Evolutionary conservation across 2,113 vertebrate genomes (phyloP).

Genomic region (Hyaena hyaena): DNA sequence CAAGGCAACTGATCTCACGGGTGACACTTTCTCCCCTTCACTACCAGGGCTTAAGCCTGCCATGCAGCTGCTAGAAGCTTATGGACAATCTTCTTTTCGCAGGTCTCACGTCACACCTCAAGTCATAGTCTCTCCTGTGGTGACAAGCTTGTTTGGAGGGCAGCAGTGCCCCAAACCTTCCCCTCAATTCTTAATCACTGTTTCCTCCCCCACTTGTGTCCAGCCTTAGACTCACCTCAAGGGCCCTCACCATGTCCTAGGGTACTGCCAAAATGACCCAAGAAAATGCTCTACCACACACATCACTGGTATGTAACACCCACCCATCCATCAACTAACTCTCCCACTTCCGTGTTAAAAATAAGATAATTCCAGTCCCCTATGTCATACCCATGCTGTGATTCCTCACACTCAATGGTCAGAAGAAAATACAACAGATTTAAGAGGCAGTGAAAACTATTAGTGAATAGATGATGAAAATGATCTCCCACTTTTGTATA

Average conservation of each 20-base stretch:
- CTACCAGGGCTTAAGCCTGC: background rate
- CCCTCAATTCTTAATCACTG: background rate
- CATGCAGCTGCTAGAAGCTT: background rate
- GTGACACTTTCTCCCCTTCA: background rate
- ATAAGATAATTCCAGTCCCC: background rate
- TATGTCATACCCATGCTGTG: background rate
- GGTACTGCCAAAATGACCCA: background rate
- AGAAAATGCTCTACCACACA: background rate
- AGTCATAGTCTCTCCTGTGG: background rate
- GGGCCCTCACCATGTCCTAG: background rate
- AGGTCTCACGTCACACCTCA: background rate
- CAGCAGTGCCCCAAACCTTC: background rate
- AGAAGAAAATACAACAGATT: slow-evolving; percentile 48
- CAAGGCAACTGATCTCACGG: background rate
- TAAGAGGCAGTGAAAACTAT: slow-evolving; percentile 45
- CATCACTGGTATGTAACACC: background rate
- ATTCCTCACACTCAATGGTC: background rate
- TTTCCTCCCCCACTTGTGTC: background rate
- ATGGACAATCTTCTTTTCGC: background rate
- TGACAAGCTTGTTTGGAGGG: background rate
- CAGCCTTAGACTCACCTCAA: background rate
- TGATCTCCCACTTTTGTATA: background rate
- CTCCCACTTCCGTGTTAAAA: background rate
- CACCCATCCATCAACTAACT: background rate
- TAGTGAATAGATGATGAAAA: background rate